phyloP scores from a whole-genome alignment of 2,113 vertebrate species.

The Hipposideros armiger region DNA sequence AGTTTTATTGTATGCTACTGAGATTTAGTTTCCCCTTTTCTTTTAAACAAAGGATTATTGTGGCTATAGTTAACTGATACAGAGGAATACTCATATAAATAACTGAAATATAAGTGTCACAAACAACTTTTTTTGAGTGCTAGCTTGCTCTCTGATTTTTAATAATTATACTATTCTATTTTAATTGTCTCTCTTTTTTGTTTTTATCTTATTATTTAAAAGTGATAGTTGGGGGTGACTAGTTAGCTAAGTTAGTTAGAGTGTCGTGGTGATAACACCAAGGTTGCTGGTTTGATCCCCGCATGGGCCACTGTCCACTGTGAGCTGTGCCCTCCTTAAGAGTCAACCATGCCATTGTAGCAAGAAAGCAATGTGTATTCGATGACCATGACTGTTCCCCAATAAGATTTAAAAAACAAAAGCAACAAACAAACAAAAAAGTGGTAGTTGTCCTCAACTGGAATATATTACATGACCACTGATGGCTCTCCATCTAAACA shows the following conservation, averaged over 20 bases:
- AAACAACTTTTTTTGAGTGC: not conserved
- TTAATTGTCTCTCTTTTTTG: not conserved
- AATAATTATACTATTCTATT: not conserved
- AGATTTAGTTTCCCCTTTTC: not conserved
- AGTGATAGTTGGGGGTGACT: not conserved
- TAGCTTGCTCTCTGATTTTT: not conserved
- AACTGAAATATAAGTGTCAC: not conserved
- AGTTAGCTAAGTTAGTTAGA: too few relatives aligned
- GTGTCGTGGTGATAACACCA: too few relatives aligned
- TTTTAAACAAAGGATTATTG: not conserved
- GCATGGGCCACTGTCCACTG: too few relatives aligned
- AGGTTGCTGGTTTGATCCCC: too few relatives aligned
- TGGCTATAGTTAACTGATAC: not conserved
- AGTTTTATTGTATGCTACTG: not conserved
- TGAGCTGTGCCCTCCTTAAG: too few relatives aligned
- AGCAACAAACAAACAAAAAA: not conserved
- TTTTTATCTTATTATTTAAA: constrained; percentile 40
- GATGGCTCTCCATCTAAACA: not conserved
- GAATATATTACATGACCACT: not conserved
- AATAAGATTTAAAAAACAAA: too few relatives aligned
- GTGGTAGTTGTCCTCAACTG: not conserved
- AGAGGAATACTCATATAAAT: not conserved
- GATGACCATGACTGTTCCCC: too few relatives aligned
- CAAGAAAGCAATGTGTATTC: too few relatives aligned
- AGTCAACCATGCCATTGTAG: too few relatives aligned